A percentile compares a stretch with the other conserved stretches of the same genome.
phyloP scores from a whole-genome alignment of 2,113 vertebrate species.

The Dermatemys mawii region DNA sequence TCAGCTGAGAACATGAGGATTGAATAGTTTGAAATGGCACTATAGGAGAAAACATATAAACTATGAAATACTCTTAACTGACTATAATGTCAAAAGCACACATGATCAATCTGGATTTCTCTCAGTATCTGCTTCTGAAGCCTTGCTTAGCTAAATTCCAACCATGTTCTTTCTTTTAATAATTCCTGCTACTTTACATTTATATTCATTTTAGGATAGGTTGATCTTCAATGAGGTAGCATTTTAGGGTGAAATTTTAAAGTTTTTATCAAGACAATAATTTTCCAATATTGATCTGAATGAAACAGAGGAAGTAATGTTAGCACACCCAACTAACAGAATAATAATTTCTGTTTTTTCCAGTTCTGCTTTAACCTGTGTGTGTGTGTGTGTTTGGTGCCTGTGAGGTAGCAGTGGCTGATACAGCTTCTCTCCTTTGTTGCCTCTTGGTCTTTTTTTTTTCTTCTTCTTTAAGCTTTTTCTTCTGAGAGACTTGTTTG shows the following conservation, averaged over 20 bases:
- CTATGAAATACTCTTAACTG: conserved; percentile 39
- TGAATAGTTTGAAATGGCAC: conserved; percentile 49
- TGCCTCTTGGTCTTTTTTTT: neutral
- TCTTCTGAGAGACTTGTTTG: neutral
- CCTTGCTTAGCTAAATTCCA: neutral
- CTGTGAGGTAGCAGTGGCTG: neutral
- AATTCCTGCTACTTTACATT: neutral
- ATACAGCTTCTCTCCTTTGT: neutral
- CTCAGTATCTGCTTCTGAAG: neutral
- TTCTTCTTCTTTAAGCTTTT: too few species aligned
- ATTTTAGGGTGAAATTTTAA: neutral
- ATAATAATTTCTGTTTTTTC: neutral
- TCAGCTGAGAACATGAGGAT: conserved; percentile 28
- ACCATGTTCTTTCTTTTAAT: neutral
- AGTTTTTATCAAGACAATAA: neutral
- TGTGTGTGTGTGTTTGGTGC: neutral
- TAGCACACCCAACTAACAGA: neutral
- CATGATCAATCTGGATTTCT: conserved; percentile 32
- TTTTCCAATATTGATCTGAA: neutral
- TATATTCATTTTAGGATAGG: neutral
- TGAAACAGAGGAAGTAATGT: neutral
- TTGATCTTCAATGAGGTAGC: neutral
- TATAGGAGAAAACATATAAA: conserved; percentile 34
- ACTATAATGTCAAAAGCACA: conserved; percentile 62
- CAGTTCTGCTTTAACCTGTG: neutral